Evolutionary conservation across 1,140 invertebrate species (phyloP), one percentile per base, ranked within the genome.

Genomic region (Aleiodes sp.): DNA sequence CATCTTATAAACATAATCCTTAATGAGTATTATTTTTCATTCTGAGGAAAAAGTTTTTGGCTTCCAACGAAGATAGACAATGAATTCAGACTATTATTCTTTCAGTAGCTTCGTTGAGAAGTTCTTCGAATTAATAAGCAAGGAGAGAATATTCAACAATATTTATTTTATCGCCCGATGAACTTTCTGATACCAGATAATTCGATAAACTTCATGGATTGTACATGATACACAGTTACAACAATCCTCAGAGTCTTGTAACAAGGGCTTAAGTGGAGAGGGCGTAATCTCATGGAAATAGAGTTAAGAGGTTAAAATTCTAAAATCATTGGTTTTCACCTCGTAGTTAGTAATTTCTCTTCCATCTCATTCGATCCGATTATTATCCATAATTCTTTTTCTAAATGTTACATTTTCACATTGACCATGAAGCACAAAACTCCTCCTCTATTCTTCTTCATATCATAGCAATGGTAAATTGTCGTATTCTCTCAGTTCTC

Each of bases 211-310:
- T 67, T 31, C 19, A 16, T 21, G 61, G n/a, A n/a, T 35, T 37
- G 19, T 33, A 26, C 14, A 57, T 43, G 46, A 24, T 33, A 6
- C 16, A 19, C 16, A 21, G 41, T 6, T 57, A 65, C 46, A 65
- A 65, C 63, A 28, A 43, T 28, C 63, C 21, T 65, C 39, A 52
- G 28, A 64, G 26, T 31, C 8, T 14, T 43, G 39, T 64, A 64
- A 64, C 64, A 65, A 65, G 64, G 43, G 52, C 46, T 41, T 33
- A 57, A 65, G 64, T 65, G 46, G 46, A 29, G n/a, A 33, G 64
- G 64, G 64, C 64, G 64, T 65, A 33, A 56, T 31, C 28, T 52
- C 24, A 63, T 31, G 29, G 62, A 43, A 43, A 43, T 43, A 43
- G 39, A 43, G 39, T 43, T 43, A 43, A 16, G 7, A 16, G 39